Percentiles rank a stretch among this genome's conserved stretches.
Conservation (phyloP, 2,113 vertebrate genomes). For the Sciurus niger region DNA sequence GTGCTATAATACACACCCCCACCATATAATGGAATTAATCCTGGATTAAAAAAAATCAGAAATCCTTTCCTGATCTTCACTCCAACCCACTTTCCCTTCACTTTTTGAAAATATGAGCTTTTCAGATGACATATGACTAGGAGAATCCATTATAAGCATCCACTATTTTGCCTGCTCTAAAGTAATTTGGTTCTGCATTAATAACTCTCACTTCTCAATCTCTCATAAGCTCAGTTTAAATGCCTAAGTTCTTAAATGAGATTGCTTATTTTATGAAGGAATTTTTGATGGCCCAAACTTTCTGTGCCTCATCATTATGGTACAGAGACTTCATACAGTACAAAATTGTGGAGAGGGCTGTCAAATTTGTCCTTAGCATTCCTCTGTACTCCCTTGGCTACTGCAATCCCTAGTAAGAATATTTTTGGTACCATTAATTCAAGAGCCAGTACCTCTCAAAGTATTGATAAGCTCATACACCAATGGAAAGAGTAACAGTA, state of each 20-base stretch:
- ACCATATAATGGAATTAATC: conserved; percentile 75
- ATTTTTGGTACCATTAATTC: neutral
- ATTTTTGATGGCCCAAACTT: neutral
- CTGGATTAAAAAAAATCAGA: conserved; percentile 61
- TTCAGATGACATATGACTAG: conserved; percentile 47
- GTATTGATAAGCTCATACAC: neutral
- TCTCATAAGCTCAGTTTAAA: conserved; percentile 54
- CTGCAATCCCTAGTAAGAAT: neutral
- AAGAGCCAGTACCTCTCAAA: neutral
- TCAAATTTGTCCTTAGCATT: neutral
- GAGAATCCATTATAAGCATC: conserved; percentile 63
- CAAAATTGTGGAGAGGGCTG: neutral
- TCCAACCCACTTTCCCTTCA: neutral
- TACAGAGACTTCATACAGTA: neutral
- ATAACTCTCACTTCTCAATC: conserved; percentile 67
- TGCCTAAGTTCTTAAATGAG: conserved; percentile 26
- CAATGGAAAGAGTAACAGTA: neutral
- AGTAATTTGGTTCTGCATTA: conserved; percentile 66
- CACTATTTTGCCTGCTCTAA: conserved; percentile 48
- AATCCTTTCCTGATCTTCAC: conserved; percentile 60
- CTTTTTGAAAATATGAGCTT: conserved; percentile 71
- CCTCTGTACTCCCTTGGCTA: neutral
- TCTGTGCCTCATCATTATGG: neutral
- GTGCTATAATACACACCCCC: conserved; percentile 73
- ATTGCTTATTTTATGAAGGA: conserved; percentile 59